phyloP scores from a whole-genome alignment of 2,888 invertebrate genomes.

The Meloe dianella region DNA sequence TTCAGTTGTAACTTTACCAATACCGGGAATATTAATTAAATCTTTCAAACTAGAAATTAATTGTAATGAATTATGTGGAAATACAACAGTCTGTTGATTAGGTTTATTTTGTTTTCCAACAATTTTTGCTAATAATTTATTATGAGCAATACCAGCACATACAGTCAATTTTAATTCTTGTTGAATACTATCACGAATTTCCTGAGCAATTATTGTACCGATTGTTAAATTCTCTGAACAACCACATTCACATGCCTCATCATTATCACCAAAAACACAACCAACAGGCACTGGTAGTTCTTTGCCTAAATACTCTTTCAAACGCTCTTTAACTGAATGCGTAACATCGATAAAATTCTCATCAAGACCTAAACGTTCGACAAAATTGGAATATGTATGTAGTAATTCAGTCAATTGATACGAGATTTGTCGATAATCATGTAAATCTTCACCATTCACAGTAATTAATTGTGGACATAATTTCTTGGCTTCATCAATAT shows the following conservation, averaged over 20 bases:
- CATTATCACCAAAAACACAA: constrained; percentile 65
- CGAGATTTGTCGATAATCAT: constrained; percentile 79
- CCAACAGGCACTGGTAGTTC: constrained; percentile 54
- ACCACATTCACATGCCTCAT: constrained; percentile 72
- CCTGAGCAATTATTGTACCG: constrained; percentile 77
- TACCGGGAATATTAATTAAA: constrained; percentile 74
- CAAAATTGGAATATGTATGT: constrained; percentile 73
- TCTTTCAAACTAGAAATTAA: constrained; percentile 71
- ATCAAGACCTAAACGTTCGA: constrained; percentile 84
- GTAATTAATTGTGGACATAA: constrained; percentile 77
- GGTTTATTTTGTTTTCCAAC: constrained; percentile 77
- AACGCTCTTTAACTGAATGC: constrained; percentile 65
- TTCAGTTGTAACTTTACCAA: constrained; percentile 75
- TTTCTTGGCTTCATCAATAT: constrained; percentile 73
- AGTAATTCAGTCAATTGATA: constrained; percentile 75
- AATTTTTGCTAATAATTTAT: constrained; percentile 83
- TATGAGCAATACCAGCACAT: constrained; percentile 84
- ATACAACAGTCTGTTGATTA: constrained; percentile 80
- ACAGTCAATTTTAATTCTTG: constrained; percentile 75
- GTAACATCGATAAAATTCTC: constrained; percentile 86
- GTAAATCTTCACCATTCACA: constrained; percentile 83
- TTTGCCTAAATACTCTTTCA: constrained; percentile 41
- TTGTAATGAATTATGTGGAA: constrained; percentile 70
- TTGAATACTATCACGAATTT: constrained; percentile 74
- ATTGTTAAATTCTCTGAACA: constrained; percentile 72